Evolutionary conservation across 1,140 invertebrate species (phyloP).

Genomic region (Diabrotica undecimpunctata): DNA sequence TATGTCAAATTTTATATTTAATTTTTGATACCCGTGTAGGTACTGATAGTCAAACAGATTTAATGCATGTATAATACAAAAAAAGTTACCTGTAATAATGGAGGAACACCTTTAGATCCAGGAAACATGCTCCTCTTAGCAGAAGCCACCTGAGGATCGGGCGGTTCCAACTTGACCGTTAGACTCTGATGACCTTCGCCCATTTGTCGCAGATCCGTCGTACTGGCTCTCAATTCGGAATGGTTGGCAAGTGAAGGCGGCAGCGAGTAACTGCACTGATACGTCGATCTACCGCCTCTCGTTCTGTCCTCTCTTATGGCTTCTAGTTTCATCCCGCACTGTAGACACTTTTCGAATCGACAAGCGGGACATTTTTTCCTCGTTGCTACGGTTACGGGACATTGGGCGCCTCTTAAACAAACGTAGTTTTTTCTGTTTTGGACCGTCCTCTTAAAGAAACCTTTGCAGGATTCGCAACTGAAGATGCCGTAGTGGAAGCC

Average conservation of each 20-base stretch:
- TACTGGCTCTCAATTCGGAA: slow-evolving; percentile 48
- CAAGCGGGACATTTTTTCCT: slow-evolving; percentile 96
- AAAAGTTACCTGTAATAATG: slow-evolving; percentile 52
- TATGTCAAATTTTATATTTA: no score
- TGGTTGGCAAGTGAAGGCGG: slow-evolving; percentile 63
- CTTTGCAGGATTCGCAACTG: slow-evolving; percentile 96
- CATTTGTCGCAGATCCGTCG: slow-evolving; percentile 43
- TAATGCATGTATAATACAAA: no score
- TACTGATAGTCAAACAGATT: no score
- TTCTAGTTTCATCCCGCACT: slow-evolving; percentile 96
- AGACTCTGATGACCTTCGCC: slow-evolving; percentile 37
- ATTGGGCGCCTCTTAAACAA: slow-evolving; percentile 85
- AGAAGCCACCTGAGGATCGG: slow-evolving; percentile 31
- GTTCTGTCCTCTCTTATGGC: slow-evolving; percentile 93
- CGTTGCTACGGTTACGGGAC: slow-evolving; percentile 86
- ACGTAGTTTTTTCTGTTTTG: slow-evolving; percentile 97
- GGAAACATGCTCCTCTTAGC: slow-evolving; percentile 35
- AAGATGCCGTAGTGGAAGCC: slow-evolving; percentile 96
- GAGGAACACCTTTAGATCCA: slow-evolving; percentile 49
- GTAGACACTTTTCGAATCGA: slow-evolving; percentile 93
- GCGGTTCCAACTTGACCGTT: slow-evolving; percentile 43
- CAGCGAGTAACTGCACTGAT: slow-evolving; percentile 87
- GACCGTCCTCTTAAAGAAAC: slow-evolving; percentile 97
- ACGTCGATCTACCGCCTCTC: slow-evolving; percentile 90
- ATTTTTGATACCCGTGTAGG: no score